Base-by-base conservation (phyloP, 2,888 invertebrate species). In the Pandemis cinnamomeana region DNA sequence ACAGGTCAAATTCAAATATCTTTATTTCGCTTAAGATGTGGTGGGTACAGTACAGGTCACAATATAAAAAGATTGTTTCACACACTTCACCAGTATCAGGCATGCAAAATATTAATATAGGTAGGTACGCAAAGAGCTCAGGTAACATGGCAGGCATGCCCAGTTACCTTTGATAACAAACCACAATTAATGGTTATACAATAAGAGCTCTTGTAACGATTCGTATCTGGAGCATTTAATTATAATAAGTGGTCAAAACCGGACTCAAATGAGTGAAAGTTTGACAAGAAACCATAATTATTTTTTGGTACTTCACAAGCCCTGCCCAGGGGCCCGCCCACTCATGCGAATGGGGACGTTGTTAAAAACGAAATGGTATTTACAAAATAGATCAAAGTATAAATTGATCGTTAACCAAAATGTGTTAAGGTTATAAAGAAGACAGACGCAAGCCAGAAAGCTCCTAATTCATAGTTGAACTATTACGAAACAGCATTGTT, bases 231-330 rank as follows among this genome's bases (percentile, higher is more conserved):
- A 67, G 67, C 74, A 79, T 80, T 76, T 71, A 71, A 79, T 81
- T 82, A 80, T 81, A 69, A 75, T 82, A 83, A 84, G 79, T 71
- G 80, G 80, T 81, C 81, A 82, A 84, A 84, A 81, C 82, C 78
- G 78, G 79, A 82, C 83, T 83, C 78, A 74, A 77, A 82, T 71
- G 72, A 86, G 88, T 84, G 88, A 88, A 88, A 88, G 88, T 86
- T 74, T 55, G 53, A 36, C 70, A 36, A 66, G 7, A 61, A 61
- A 74, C 70, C 66, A 71, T 74, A 67, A 74, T 74, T 61, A 67
- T 71, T 74, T 70, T 46, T 62, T 71, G 70, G 74, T 74, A 71
- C 70, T 71, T 74, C 42, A 68, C 62, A 53, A 13, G 55, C 71
- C 61, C 69, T 72, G 42, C 48, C 61, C 69, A 68, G 66, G 53